phyloP scores from a whole-genome alignment of 2,113 vertebrate species.

The Nothocercus julius region DNA sequence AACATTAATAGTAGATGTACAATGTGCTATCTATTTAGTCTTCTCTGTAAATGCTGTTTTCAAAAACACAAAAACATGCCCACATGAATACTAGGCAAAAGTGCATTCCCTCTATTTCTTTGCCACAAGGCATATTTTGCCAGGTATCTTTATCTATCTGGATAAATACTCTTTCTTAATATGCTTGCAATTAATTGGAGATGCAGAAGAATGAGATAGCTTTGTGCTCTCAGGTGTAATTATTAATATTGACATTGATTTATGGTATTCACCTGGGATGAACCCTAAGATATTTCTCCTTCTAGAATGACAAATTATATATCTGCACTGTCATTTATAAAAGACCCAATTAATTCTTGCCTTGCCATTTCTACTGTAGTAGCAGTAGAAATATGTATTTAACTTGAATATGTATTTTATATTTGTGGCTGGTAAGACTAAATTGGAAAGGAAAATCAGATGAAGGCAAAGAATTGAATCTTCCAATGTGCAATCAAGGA shows the following conservation, averaged over 20 bases:
- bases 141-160: neutral
- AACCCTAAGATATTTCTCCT: neutral
- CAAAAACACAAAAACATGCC: neutral
- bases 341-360: neutral
- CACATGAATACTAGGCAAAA: neutral
- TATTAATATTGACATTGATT: slow-evolving; percentile 47
- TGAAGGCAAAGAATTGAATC: neutral
- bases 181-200: slow-evolving; percentile 4
- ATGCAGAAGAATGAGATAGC: slow-evolving; percentile 15
- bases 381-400: too few species aligned
- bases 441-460: neutral
- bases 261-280: slow-evolving; percentile 5
- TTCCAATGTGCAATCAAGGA: neutral
- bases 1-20: too few species aligned
- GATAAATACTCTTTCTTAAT: slow-evolving; percentile 16
- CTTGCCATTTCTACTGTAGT: neutral
- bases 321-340: slow-evolving; percentile 28
- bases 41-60: neutral
- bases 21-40: too few species aligned
- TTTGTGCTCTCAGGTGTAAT: slow-evolving; percentile 20
- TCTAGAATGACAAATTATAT: slow-evolving; percentile 24
- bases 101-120: neutral
- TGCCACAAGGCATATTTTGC: neutral
- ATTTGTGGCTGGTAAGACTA: neutral
- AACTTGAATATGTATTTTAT: neutral